These are phyloP conservation scores for Quadroppia sp. DNA, from an alignment of 2,888 invertebrate species.

Conservation along the genomic window DNA sequence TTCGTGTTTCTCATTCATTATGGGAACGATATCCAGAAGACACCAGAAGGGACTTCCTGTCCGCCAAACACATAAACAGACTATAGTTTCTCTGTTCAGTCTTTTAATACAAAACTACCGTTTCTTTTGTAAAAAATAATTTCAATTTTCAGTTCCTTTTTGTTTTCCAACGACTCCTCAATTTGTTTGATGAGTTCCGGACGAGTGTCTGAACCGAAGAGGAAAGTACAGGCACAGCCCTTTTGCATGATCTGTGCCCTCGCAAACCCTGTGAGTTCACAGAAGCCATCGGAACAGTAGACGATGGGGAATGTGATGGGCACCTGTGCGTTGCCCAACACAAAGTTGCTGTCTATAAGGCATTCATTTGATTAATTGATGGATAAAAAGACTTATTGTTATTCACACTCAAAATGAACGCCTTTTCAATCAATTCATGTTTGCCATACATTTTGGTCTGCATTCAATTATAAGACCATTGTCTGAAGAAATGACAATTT, in stretches of 20 bases:
- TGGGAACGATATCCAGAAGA: conserved; percentile 92
- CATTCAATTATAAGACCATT: too few species aligned
- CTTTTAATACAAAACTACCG: conserved; percentile 62
- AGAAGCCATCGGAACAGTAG: conserved; percentile 93
- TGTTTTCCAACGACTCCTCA: conserved; percentile 79
- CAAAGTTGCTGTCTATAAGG: conserved; percentile 85
- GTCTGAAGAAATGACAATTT: too few species aligned
- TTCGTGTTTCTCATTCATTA: conserved; percentile 96
- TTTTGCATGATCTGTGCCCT: conserved; percentile 96
- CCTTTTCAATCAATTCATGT: too few species aligned
- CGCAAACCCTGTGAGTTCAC: conserved; percentile 88
- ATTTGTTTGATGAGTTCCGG: conserved; percentile 84
- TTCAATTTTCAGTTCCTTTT: conserved; percentile 87
- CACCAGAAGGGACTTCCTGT: conserved; percentile 90
- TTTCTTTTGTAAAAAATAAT: conserved; percentile 91
- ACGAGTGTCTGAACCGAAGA: conserved; percentile 83
- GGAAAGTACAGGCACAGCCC: conserved; percentile 89
- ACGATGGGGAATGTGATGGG: conserved; percentile 81
- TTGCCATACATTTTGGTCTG: too few species aligned
- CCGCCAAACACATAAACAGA: conserved; percentile 47
- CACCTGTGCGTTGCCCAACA: conserved; percentile 91
- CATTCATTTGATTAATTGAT: not conserved
- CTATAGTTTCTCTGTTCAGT: not conserved
- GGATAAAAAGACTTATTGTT: not conserved
- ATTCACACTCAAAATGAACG: not conserved